Evolutionary conservation across 2,797 vertebrate species (phyloP).

Genomic region (Denticeps clupeoides): DNA sequence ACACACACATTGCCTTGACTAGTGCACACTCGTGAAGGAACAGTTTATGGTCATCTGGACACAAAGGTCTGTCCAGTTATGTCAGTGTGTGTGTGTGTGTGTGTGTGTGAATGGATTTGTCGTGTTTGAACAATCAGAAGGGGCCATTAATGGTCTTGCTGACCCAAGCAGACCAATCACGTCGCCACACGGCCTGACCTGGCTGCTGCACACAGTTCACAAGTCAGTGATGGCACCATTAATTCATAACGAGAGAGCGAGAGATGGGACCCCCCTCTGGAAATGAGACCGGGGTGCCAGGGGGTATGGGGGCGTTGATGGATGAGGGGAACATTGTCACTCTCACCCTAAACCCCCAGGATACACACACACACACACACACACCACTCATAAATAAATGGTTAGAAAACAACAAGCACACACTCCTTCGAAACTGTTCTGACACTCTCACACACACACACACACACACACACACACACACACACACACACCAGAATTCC

Average conservation of each 20-base stretch:
- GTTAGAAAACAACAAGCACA: not conserved
- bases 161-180: constrained; percentile 27
- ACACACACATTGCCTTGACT: no score
- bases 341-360: constrained; percentile 34
- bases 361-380: constrained; percentile 15
- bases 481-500: constrained; percentile 27
- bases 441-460: not conserved
- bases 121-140: constrained; percentile 26
- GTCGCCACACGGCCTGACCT: constrained; percentile 12
- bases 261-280: constrained; percentile 19
- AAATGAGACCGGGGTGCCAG: constrained; percentile 32
- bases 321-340: constrained; percentile 52
- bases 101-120: no score
- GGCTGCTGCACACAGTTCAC: constrained; percentile 31
- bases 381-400: constrained; percentile 7
- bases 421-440: not conserved
- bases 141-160: constrained; percentile 22
- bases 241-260: constrained; percentile 40
- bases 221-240: constrained; percentile 37
- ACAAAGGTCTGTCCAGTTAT: no score
- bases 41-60: no score
- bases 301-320: constrained; percentile 51
- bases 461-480: constrained; percentile 9
- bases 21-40: no score
- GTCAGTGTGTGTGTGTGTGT: no score